Evolutionary conservation across 2,888 invertebrate genomes (phyloP).

Genomic region (Catotricha subobsoleta): DNA sequence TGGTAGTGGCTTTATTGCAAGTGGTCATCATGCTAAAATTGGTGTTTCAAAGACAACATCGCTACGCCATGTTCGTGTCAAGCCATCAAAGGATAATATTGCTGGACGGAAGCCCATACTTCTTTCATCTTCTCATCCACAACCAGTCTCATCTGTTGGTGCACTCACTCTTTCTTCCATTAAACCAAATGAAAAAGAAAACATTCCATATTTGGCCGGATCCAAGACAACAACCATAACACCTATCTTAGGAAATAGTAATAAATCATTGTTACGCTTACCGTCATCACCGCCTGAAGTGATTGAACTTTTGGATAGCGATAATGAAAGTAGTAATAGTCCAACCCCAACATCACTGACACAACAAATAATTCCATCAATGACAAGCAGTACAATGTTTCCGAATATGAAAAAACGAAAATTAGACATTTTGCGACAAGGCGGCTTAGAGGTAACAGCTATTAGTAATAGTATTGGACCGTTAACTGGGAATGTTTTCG

Average conservation of each 20-base stretch:
- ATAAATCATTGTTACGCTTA: not conserved
- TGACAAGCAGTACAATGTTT: slow-evolving; percentile 2
- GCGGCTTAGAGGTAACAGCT: slow-evolving; percentile 58
- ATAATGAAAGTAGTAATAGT: slow-evolving; percentile 10
- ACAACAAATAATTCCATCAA: not conserved
- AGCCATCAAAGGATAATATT: not conserved
- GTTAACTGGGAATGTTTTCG: not conserved
- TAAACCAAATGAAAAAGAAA: slow-evolving; percentile 12
- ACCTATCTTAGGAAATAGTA: slow-evolving; percentile 10
- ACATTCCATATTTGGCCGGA: slow-evolving; percentile 13
- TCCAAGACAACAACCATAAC: slow-evolving; percentile 10
- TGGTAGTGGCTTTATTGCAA: not conserved
- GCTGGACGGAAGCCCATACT: not conserved
- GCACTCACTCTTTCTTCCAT: not conserved
- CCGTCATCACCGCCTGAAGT: slow-evolving; percentile 8
- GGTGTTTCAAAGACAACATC: slow-evolving; percentile 5
- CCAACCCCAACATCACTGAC: not conserved
- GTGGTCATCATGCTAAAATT: not conserved
- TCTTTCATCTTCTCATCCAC: not conserved
- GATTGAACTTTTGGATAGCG: slow-evolving; percentile 13
- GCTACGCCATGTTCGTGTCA: slow-evolving; percentile 10
- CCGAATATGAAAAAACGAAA: slow-evolving; percentile 45
- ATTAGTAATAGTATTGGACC: slow-evolving; percentile 22
- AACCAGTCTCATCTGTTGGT: not conserved
- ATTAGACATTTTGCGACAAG: slow-evolving; percentile 53